Evolutionary conservation across 2,888 invertebrate genomes (phyloP).

Genomic region (Acanthoscelides obtectus): DNA sequence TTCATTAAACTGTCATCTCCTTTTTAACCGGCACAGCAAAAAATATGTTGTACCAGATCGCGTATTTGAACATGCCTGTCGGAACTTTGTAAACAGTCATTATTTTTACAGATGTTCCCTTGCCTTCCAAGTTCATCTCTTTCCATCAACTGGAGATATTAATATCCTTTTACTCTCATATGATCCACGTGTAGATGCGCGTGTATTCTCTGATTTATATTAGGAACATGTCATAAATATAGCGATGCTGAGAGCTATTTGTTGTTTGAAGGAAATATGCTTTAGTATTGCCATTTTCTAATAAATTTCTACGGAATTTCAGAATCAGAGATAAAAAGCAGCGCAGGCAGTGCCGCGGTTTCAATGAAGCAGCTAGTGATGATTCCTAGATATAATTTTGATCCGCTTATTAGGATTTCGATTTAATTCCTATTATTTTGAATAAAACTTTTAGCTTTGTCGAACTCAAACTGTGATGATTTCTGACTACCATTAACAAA

Average conservation of each 20-base stretch:
- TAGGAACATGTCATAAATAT: background rate
- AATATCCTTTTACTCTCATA: background rate
- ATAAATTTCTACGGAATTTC: too few relatives aligned
- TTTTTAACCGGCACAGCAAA: background rate
- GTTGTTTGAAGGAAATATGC: background rate
- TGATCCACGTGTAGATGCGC: background rate
- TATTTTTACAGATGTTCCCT: background rate
- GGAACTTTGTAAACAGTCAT: background rate
- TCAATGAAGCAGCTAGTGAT: too few relatives aligned
- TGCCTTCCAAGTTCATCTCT: background rate
- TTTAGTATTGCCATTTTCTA: too few relatives aligned
- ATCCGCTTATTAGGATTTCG: too few relatives aligned
- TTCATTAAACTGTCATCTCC: background rate
- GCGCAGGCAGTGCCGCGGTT: too few relatives aligned
- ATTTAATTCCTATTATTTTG: too few relatives aligned
- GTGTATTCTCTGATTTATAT: background rate
- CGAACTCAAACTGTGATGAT: too few relatives aligned
- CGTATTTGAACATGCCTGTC: background rate
- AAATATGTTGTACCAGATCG: background rate
- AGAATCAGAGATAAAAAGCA: too few relatives aligned
- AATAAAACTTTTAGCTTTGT: too few relatives aligned
- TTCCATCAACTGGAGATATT: background rate
- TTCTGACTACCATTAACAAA: too few relatives aligned
- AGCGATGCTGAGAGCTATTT: background rate
- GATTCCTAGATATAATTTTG: too few relatives aligned